Base-by-base conservation (phyloP, 2,888 invertebrate species). In the Cheilosia urbana region DNA sequence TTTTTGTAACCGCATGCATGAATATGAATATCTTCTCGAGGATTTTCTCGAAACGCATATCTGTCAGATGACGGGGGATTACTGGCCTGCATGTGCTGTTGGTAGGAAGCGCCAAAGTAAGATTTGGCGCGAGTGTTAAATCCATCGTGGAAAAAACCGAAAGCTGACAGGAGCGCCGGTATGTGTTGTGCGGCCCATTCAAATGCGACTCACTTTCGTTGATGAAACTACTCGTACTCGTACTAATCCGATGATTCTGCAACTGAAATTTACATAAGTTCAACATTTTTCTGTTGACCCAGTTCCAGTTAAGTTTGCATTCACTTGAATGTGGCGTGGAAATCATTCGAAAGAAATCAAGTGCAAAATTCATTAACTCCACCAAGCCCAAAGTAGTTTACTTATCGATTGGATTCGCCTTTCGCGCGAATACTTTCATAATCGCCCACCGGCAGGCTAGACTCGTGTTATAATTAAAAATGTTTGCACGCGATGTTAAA, bases 1-100 rank as follows among this genome's bases (percentile, higher is more conserved):
- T 77, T 85, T 80, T 53, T 51, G 34, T 76, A 85, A 85, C 85
- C 85, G 85, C 85, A 72, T 68, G 85, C 55, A 80, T 83, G 73
- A 51, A 78, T 55, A 80, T 83, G 73, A 51, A 78, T 68, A 63
- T 51, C 47, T 34, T 47, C 60, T 71, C 27, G 42, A 57, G 58
- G 62, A 80, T 68, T 63, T 55, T n/a, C 37, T 63, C 42, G 21
- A 24, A n/a, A 42, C 47, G 37, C 37, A 37, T 37, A 37, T 11
- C 11, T 51, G 13, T 24, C 1, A 37, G 58, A 63, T 15, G 19
- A 62, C 42, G 72, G 42, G 72, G 63, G 65, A 72, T 82, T 76
- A 60, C n/a, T 27, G 30, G 17, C 42, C 47, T 51, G 47, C 73
- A 79, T 84, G 58, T 79, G 75, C 53, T 65, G 37, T 34, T 78